Conservation (phyloP, 2,888 invertebrate species). For the Petrolisthes cinctipes region DNA sequence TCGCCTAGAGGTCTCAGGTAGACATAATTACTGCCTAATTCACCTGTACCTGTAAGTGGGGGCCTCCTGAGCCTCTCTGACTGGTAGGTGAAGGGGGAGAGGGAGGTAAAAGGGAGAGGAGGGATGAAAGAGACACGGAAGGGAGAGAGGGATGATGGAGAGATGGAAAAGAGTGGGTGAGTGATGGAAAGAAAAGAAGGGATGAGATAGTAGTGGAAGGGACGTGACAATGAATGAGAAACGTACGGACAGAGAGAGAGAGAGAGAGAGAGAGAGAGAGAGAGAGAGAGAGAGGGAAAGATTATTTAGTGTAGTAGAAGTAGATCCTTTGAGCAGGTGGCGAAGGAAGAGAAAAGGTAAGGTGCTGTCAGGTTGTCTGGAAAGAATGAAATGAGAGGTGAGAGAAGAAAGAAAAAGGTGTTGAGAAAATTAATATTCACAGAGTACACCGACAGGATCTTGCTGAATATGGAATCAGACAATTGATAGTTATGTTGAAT, state of each 20-base stretch:
- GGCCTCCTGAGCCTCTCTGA: conserved; percentile 25
- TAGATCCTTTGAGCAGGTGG: neutral
- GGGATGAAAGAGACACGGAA: conserved; percentile 16
- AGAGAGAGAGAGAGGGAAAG: conserved; percentile 10
- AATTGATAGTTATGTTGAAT: too few species aligned
- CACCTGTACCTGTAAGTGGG: conserved; percentile 31
- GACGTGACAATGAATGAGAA: neutral
- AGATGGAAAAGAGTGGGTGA: neutral
- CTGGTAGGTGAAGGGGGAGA: neutral
- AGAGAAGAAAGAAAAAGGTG: neutral
- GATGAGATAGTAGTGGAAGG: neutral
- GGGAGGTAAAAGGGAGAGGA: neutral
- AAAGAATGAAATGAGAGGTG: conserved; percentile 10
- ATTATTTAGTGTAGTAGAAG: neutral
- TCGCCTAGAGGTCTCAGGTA: conserved; percentile 43
- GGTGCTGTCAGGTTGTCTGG: neutral
- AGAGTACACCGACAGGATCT: too few species aligned
- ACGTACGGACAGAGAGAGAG: too few species aligned
- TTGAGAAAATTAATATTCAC: too few species aligned
- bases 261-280: conserved; percentile 28
- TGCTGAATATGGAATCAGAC: too few species aligned
- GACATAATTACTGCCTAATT: conserved; percentile 51
- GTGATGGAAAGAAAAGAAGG: neutral
- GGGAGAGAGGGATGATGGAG: neutral
- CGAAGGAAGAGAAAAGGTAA: neutral